Base-by-base conservation (phyloP, 92 coral and sea anemone genomes). In the Epizoanthus illoricatus region DNA sequence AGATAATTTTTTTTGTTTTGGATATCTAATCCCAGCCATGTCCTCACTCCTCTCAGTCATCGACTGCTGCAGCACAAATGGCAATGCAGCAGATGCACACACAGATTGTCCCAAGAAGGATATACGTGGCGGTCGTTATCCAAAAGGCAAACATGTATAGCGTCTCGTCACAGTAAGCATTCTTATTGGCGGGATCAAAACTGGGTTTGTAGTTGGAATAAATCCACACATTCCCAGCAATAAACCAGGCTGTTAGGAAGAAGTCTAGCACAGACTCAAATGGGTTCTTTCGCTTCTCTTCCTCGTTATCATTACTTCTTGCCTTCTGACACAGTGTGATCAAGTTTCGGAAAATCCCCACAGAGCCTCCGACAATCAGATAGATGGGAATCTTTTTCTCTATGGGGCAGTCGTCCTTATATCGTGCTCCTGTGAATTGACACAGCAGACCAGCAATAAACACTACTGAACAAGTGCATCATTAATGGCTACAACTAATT, bases 301-400 rank as follows among this genome's bases (percentile, higher is more conserved):
- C 88, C 15, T 85, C 76, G 13, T 78, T 65, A 5, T 86, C 85
- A 2, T 63, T 39, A 19, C 71, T 80, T 13, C 54, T 79, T 13
- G 89, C 89, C 63, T 93, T 80, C 20, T 80, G 80, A 74, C 98
- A 86, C 68, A 94, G 59, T 18, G 90, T 83, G 13, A 90, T 76
- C 18, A 91, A 69, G 84, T 94, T 91, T 11, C 98, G 88, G 67
- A 88, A 71, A 84, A 91, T 90, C 5, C 94, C 94, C 62, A 94
- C 88, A 18, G 91, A 85, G 11, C 98, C 98, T 45, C 88, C 92
- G 15, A 94, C 98, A 16, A 94, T 94, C n/a, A 94, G 92, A 47
- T 94, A 94, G 75, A 94, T 94, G 36, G 98, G 98, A n/a, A 94
- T 94, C 80, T 85, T 84, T 20, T 80, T 84, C 86, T 94, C 95